Percentiles rank a stretch among this genome's conserved stretches.
Evolutionary conservation across 2,797 vertebrate genomes (phyloP).

Genomic region (Danio jaintianensis): DNA sequence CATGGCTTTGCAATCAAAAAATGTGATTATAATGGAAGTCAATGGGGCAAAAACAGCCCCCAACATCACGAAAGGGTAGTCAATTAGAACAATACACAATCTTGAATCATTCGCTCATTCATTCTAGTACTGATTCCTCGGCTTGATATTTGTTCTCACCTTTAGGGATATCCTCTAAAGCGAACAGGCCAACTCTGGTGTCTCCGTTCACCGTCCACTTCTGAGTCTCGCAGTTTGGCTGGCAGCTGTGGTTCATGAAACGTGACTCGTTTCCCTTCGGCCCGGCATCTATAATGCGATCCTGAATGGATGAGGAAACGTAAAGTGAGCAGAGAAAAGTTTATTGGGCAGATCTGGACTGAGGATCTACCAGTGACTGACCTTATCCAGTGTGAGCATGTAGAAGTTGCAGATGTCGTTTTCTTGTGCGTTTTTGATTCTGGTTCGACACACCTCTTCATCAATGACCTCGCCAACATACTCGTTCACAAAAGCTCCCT

Average conservation of each 20-base stretch:
- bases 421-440: conserved; percentile 95
- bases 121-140: background rate
- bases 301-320: conserved; percentile 73
- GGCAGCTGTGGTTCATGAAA: conserved; percentile 99
- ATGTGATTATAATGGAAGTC: too few relatives aligned
- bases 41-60: too few relatives aligned
- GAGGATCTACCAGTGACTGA: background rate
- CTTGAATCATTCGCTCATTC: background rate
- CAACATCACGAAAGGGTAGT: too few relatives aligned
- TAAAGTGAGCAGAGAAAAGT: background rate
- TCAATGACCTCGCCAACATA: conserved; percentile 98
- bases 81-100: too few relatives aligned
- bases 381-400: conserved; percentile 98
- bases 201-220: conserved; percentile 99
- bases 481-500: conserved; percentile 98
- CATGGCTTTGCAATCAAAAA: too few relatives aligned
- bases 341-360: background rate
- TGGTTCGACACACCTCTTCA: conserved; percentile 94
- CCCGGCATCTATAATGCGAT: conserved; percentile 97
- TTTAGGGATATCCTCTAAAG: conserved; percentile 92
- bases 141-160: conserved; percentile 75
- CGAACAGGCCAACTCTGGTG: conserved; percentile 95
- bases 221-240: conserved; percentile 99
- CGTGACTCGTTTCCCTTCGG: conserved; percentile 98
- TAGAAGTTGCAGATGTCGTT: conserved; percentile 98